These are phyloP conservation scores for Melanotaenia trifasciata DNA, from an alignment of 2,797 vertebrate genomes.

Conservation along the genomic window DNA sequence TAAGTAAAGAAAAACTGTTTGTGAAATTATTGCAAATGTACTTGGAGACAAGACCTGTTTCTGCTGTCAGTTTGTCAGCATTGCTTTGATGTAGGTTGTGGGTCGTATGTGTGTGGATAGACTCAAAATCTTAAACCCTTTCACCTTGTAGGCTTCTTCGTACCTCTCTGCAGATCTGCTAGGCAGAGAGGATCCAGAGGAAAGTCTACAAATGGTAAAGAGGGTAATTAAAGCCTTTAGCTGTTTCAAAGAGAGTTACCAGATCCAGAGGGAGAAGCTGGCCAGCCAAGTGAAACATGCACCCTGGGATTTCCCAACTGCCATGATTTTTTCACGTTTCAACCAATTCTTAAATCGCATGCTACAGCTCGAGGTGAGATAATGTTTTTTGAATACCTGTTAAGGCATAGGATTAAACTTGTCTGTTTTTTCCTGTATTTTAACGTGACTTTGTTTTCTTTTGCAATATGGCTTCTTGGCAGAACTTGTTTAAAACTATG, in stretches of 20 bases:
- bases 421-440: neutral
- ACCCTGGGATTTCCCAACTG: slow-evolving; percentile 87
- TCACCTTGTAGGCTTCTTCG: slow-evolving; percentile 72
- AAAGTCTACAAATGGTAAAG: slow-evolving; percentile 82
- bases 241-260: slow-evolving; percentile 83
- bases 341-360: slow-evolving; percentile 82
- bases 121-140: slow-evolving; percentile 17
- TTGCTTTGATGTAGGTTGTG: slow-evolving; percentile 5
- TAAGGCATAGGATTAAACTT: neutral
- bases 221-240: slow-evolving; percentile 74
- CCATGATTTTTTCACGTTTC: slow-evolving; percentile 85
- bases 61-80: neutral
- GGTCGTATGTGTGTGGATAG: neutral
- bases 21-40: neutral
- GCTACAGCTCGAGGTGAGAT: slow-evolving; percentile 84
- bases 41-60: neutral
- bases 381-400: slow-evolving; percentile 7
- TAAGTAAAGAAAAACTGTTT: neutral
- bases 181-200: slow-evolving; percentile 84
- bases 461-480: slow-evolving; percentile 28
- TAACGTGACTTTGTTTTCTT: neutral
- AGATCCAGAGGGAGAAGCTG: slow-evolving; percentile 79
- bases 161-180: slow-evolving; percentile 83
- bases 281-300: slow-evolving; percentile 72
- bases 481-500: slow-evolving; percentile 83